A percentile compares a stretch with the other conserved stretches of the same genome.
These are phyloP conservation scores for Gymnosoma rotundatum DNA, from an alignment of 2,888 invertebrate genomes.

Conservation along the genomic window DNA sequence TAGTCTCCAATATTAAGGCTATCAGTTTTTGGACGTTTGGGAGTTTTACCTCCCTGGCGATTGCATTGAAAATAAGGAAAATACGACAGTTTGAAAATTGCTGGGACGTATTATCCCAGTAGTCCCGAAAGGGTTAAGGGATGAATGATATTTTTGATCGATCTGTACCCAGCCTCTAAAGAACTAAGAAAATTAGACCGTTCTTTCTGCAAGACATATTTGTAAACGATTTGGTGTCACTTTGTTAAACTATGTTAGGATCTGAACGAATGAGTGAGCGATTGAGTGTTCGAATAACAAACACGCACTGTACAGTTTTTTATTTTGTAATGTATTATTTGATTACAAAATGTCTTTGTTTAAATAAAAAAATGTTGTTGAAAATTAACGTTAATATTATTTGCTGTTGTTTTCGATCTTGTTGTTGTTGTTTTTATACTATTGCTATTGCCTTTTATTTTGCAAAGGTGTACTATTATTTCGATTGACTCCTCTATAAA, in stretches of 20 bases:
- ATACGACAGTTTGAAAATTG: too few relatives aligned
- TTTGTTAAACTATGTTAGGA: constrained; percentile 8
- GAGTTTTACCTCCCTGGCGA: too few relatives aligned
- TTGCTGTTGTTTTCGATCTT: constrained; percentile 12
- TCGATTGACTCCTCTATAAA: constrained; percentile 34
- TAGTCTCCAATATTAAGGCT: too few relatives aligned
- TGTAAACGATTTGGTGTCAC: constrained; percentile 27
- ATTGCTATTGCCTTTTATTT: constrained; percentile 37
- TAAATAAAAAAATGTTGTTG: constrained; percentile 40
- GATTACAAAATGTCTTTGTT: constrained; percentile 62
- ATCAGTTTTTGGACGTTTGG: too few relatives aligned
- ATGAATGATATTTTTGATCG: too few relatives aligned
- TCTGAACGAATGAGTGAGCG: neutral
- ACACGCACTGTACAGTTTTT: neutral
- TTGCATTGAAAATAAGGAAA: too few relatives aligned
- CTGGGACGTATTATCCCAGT: too few relatives aligned
- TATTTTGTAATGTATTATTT: constrained; percentile 23
- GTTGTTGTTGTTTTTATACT: constrained; percentile 19
- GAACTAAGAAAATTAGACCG: too few relatives aligned
- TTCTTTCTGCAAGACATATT: too few relatives aligned
- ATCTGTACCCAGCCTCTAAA: too few relatives aligned
- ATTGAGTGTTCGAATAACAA: constrained; percentile 30
- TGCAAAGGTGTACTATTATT: constrained; percentile 33
- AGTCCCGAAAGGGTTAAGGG: too few relatives aligned
- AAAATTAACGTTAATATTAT: constrained; percentile 39